A percentile compares a stretch with the other conserved stretches of the same genome.
These are phyloP conservation scores for Dimorphilus gyrociliatus DNA, from an alignment of 2,888 invertebrate genomes.

Conservation along the genomic window DNA sequence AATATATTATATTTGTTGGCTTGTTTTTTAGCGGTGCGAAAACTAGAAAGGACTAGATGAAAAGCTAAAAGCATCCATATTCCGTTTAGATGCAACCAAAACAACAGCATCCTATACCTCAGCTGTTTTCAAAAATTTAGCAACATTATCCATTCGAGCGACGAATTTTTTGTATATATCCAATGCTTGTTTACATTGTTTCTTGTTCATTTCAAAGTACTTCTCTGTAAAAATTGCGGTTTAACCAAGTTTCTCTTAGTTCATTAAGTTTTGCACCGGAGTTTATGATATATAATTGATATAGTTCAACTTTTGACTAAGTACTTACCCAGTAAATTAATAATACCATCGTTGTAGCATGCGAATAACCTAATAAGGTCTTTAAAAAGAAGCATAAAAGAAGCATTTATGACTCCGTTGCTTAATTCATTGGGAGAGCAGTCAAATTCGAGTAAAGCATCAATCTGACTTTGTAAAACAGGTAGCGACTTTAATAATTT, in stretches of 20 bases:
- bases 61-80: too few relatives aligned
- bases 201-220: slow-evolving; percentile 99
- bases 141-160: slow-evolving; percentile 92
- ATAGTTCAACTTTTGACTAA: not conserved
- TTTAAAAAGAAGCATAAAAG: slow-evolving; percentile 94
- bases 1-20: too few relatives aligned
- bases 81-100: too few relatives aligned
- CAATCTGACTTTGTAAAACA: slow-evolving; percentile 81
- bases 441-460: slow-evolving; percentile 88
- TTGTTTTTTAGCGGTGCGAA: too few relatives aligned
- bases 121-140: slow-evolving; percentile 74
- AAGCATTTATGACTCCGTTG: slow-evolving; percentile 96
- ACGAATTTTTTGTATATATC: slow-evolving; percentile 97
- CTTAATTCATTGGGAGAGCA: slow-evolving; percentile 88
- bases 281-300: not conserved
- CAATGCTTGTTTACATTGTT: slow-evolving; percentile 89
- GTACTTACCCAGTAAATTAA: slow-evolving; percentile 65
- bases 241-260: too few relatives aligned
- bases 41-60: too few relatives aligned
- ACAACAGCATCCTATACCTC: too few relatives aligned
- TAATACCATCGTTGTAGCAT: slow-evolving; percentile 98
- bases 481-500: slow-evolving; percentile 90
- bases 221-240: slow-evolving; percentile 65
- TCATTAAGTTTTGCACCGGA: not conserved
- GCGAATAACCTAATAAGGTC: slow-evolving; percentile 97